Base-by-base conservation (phyloP, 1,140 invertebrate species). In the Vanessa tameamea region DNA sequence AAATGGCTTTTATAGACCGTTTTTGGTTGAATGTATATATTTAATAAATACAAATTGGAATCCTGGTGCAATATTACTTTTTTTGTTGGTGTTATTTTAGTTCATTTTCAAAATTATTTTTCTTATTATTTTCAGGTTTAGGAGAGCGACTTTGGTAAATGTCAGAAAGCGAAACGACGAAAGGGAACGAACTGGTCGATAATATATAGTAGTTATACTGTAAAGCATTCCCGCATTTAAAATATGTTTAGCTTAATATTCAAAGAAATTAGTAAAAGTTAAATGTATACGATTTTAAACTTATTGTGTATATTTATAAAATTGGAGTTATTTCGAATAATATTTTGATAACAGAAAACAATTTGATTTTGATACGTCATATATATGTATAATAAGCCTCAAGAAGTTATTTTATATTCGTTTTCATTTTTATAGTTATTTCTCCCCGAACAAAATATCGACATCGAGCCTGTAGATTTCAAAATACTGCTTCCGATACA, bases 81-180 rank as follows among this genome's bases (percentile, higher is more conserved):
- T 20, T 12, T 13, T 57, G 9, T 23, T 57, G 12, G 11, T 57
- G 55, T 12, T 57, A 12, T 57, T 57, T 57, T 57, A 23, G 20
- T 57, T 57, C 2, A 26, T 57, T 23, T 23, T 0, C 23, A 59
- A 1, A 51, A 51, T 7, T 51, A 51, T n/a, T 51, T 31, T 26
- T 59, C 23, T 47, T 79, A 75, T 84, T 77, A 55, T 80, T 80
- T 64, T 72, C 86, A 91, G 89, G 84, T 82, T 83, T 88, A 78
- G 87, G 89, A 64, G 87, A 89, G 75, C 82, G 81, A 72, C 75
- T 91, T 64, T 89, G 89, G 89, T 89, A 80, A 86, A 61, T 63
- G 64, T 78, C 26, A 75, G 66, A 65, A 15, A 16, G 51, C 72
- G 15, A 53, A 15, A 50, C 59, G 13, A 23, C 15, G 1, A n/a